Base-by-base conservation (phyloP, 2,888 invertebrate species). In the Asteroscopus sphinx region DNA sequence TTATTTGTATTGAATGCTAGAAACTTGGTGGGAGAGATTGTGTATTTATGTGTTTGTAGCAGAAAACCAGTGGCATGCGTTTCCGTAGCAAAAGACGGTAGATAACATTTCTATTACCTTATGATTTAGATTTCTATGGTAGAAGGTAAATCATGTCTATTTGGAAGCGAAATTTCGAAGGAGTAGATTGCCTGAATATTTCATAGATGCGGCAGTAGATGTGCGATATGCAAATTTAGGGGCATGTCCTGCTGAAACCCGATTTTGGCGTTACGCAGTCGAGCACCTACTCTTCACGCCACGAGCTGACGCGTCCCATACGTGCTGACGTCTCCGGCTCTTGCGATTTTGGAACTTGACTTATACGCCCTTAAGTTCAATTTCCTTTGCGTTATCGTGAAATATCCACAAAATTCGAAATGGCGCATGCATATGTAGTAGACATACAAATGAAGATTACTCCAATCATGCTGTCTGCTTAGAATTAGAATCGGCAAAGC, bases 141-240 rank as follows among this genome's bases (percentile, higher is more conserved):
- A 55, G 26, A 42, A 51, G 62, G 53, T 67, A 59, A 58, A 49
- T 61, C 56, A 49, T 61, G 59, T 76, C 57, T 68, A 48, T 59
- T 60, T 67, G 58, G 63, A 75, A 81, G 71, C 79, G 77, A 80
- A 77, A 80, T 81, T 80, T 68, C 64, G 61, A 75, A 76, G 74
- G 71, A 71, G 71, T 74, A 56, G 63, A 75, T 76, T 77, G 81
- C 80, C 83, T 85, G 82, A 85, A 88, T 84, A 83, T 86, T 84
- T 81, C 75, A 86, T 82, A 80, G 68, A 71, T 74, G 72, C 68
- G 68, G 73, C 65, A 58, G 64, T 68, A 71, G 64, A 72, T 70
- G 79, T 78, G 68, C 65, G 73, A 80, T 83, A 88, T 86, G 86
- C 80, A 85, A 87, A 87, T 88, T 77, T 65, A 51, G 80, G 77